Conservation (phyloP, 1,140 invertebrate genomes). For the Orius insidiosus region DNA sequence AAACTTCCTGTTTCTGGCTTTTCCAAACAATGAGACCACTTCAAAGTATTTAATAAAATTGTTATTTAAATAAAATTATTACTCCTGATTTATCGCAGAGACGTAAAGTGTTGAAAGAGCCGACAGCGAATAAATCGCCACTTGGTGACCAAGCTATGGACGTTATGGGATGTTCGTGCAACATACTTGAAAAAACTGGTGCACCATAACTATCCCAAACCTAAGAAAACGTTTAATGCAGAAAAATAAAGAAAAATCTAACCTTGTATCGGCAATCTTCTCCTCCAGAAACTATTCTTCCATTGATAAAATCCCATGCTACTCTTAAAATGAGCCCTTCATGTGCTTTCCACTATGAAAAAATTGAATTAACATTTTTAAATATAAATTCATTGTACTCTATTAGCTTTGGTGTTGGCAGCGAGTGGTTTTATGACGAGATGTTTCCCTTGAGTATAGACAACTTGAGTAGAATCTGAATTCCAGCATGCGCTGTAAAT, state of each 20-base stretch:
- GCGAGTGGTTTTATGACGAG: conserved; percentile 81
- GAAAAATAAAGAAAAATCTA: conserved; percentile 9
- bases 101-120: conserved; percentile 80
- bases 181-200: conserved; percentile 61
- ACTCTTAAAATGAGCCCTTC: conserved; percentile 77
- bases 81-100: conserved; percentile 89
- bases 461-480: conserved; percentile 62
- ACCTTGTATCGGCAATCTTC: conserved; percentile 92
- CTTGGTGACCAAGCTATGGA: conserved; percentile 77
- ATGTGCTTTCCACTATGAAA: conserved; percentile 81
- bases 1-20: conserved; percentile 72
- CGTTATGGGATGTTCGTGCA: conserved; percentile 81
- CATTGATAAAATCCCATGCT: conserved; percentile 75
- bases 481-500: conserved; percentile 79
- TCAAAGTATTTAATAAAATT: no score
- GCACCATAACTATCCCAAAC: conserved; percentile 86
- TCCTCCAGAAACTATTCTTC: conserved; percentile 77
- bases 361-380: neutral
- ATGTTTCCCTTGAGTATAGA: conserved; percentile 67
- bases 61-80: no score
- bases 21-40: conserved; percentile 91
- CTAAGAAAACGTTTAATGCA: conserved; percentile 23
- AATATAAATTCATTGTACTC: conserved; percentile 34
- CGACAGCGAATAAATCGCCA: conserved; percentile 81
- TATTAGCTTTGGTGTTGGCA: conserved; percentile 67